A percentile compares a stretch with the other conserved stretches of the same genome.
Conservation (phyloP, 2,113 vertebrate genomes). For the Zosterops borbonicus region DNA sequence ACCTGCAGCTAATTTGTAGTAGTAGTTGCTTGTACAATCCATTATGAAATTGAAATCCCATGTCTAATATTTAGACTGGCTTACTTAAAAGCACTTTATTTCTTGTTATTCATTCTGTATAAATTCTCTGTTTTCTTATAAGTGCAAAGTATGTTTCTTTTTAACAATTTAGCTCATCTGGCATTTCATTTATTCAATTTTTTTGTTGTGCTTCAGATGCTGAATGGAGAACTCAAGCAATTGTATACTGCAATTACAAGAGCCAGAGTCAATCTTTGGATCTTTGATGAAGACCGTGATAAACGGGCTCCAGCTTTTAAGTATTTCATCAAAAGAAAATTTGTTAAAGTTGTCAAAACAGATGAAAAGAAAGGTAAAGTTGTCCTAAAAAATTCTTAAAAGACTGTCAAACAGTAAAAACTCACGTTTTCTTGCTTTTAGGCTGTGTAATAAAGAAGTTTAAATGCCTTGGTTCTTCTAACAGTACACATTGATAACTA, state of each 20-base stretch:
- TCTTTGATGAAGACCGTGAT: constrained; percentile 81
- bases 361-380: constrained; percentile 79
- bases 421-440: neutral
- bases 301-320: constrained; percentile 80
- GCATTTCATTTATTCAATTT: neutral
- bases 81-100: neutral
- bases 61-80: neutral
- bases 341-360: constrained; percentile 79
- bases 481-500: neutral
- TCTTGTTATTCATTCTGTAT: neutral
- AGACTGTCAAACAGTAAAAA: neutral
- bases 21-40: neutral
- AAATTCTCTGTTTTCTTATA: neutral
- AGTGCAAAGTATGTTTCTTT: neutral
- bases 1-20: neutral
- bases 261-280: constrained; percentile 84
- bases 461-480: neutral
- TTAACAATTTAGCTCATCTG: neutral
- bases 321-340: constrained; percentile 75
- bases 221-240: constrained; percentile 82
- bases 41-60: neutral
- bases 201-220: constrained; percentile 64
- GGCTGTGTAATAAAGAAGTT: neutral
- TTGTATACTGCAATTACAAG: constrained; percentile 82
- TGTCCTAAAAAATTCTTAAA: neutral